Conservation (phyloP, 2,888 invertebrate genomes). For the Meteorus colon region DNA sequence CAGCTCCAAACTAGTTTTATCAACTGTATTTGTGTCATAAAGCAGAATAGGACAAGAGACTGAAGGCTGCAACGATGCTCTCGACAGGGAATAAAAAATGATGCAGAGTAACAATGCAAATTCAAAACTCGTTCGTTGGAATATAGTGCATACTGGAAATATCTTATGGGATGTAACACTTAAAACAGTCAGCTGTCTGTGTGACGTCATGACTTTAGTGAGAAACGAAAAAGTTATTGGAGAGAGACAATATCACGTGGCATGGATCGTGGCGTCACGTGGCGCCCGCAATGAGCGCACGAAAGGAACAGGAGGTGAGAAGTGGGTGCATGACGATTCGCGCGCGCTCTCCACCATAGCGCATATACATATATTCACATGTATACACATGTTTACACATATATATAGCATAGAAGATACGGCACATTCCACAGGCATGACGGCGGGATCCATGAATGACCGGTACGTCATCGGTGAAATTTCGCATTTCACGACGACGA, state of each 20-base stretch:
- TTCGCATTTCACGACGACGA: slow-evolving; percentile 57
- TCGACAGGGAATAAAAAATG: background rate
- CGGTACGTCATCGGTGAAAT: slow-evolving; percentile 66
- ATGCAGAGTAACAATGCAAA: background rate
- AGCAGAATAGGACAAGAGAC: background rate
- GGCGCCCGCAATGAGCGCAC: slow-evolving; percentile 52
- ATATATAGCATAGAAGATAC: background rate
- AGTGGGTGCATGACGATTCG: slow-evolving; percentile 29
- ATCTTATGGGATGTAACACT: background rate
- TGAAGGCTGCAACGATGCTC: background rate
- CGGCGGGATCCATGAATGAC: slow-evolving; percentile 69
- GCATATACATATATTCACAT: background rate
- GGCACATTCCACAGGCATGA: slow-evolving; percentile 67
- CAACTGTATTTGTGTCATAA: background rate
- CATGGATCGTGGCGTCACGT: slow-evolving; percentile 63
- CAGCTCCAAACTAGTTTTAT: background rate
- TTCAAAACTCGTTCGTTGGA: background rate
- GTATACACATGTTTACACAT: background rate
- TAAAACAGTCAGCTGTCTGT: slow-evolving; percentile 66
- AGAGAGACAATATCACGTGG: slow-evolving; percentile 63
- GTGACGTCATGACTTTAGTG: slow-evolving; percentile 65
- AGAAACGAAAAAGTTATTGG: slow-evolving; percentile 30
- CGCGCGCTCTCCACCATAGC: slow-evolving; percentile 6
- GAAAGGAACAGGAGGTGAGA: slow-evolving; percentile 23
- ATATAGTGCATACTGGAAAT: background rate